Base-by-base conservation (phyloP, 2,797 vertebrate species). In the Sebastes nivosus region DNA sequence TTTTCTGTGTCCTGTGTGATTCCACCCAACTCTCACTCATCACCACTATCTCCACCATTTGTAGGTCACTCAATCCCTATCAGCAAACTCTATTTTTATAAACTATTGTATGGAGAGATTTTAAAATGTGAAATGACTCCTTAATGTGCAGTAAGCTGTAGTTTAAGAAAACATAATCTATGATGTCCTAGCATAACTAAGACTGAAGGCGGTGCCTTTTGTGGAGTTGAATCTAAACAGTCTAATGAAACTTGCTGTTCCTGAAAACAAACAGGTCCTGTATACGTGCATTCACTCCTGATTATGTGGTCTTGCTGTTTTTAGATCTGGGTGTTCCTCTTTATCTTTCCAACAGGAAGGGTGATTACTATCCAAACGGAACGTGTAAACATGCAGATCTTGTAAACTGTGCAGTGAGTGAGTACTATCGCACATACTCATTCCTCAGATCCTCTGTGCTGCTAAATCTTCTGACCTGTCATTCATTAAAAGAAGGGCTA, bases 271-370 rank as follows among this genome's bases (percentile, higher is more conserved):
- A 30, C 46, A 12, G n/a, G 6, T 52, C 29, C 22, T 36, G 72
- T 69, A 11, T 63, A 46, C 9, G 24, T 70, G 68, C 24, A 38
- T 36, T 70, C 27, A 30, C 42, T 20, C 59, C 64, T 10, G 20
- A 54, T 54, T 77, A 5, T 72, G 20, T 8, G 20, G n/a, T 54
- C 77, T 3, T 72, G 20, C 32, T 36, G 55, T 64, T 73, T 82
- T 80, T 69, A 67, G 78, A 64, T 76, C 58, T 89, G 88, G 70
- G 82, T 81, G 78, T 88, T 88, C 77, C 87, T 82, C 63, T 77
- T 79, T 79, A 83, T 91, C 80, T 75, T 72, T 87, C 20, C 2
- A 65, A 83, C 91, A 90, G 93, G 93, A 94, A 93, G 67, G 1
- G 65, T 59, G 88, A 93, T 91, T 70, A 77, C 58, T 29, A 72